Percentiles rank a stretch among this genome's conserved stretches.
These are phyloP conservation scores for Chrysaora quinquecirrha DNA, from an alignment of 30 jellyfish, hydroid and myxozoan genomes.

Conservation along the genomic window DNA sequence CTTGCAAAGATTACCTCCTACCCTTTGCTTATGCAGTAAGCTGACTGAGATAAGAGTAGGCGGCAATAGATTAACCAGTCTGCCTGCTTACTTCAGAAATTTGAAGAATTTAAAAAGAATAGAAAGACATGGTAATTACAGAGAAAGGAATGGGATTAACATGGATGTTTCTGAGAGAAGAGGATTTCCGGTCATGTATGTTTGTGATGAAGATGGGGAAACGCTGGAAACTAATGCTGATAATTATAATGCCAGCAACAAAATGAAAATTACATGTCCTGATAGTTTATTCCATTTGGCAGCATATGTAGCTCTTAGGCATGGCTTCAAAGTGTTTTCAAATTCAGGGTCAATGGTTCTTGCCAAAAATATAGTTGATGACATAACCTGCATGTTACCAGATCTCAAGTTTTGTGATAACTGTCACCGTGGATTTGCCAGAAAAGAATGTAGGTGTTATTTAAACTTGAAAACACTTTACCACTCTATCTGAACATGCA, in stretches of 20 bases:
- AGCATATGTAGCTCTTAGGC: not conserved
- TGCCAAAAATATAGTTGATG: not conserved
- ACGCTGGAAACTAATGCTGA: not conserved
- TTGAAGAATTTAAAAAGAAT: not conserved
- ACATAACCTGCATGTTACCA: not conserved
- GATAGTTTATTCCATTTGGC: not conserved
- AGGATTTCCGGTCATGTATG: not conserved
- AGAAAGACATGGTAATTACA: not conserved
- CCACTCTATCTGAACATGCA: too few relatives aligned
- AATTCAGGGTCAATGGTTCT: not conserved
- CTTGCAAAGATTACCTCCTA: not conserved
- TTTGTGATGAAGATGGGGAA: not conserved
- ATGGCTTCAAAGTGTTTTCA: not conserved
- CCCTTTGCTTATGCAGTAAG: not conserved
- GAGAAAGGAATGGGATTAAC: too few relatives aligned
- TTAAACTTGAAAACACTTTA: too few relatives aligned
- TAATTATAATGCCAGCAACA: not conserved
- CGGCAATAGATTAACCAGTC: not conserved
- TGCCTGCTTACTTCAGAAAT: not conserved
- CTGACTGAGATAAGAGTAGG: not conserved
- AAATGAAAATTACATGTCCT: not conserved
- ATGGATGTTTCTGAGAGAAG: not conserved
- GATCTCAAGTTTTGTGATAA: not conserved
- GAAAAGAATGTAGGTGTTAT: constrained; percentile 1
- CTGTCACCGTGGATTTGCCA: not conserved